Base-by-base conservation (phyloP, 2,113 vertebrate species). In the Zosterops lateralis region DNA sequence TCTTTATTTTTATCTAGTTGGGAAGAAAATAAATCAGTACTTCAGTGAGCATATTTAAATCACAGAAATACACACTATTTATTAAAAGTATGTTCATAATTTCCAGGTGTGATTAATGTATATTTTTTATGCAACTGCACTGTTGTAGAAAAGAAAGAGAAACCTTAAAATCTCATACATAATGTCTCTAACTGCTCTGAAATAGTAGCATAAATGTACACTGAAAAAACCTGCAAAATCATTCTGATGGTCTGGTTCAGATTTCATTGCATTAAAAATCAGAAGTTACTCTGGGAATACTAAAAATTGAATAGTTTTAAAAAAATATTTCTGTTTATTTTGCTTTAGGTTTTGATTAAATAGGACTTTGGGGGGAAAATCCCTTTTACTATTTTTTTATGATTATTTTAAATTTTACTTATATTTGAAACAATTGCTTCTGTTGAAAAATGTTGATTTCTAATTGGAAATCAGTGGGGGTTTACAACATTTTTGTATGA, bases 391-490 rank as follows among this genome's bases (percentile, higher is more conserved):
- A 11, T 31, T 84, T 14, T 47, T 40, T 70, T 19, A 45, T 57
- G 64, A 38, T 38, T n/a, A 45, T 20, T 74, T 50, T 54, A 7
- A 28, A 48, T 66, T 65, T 87, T 66, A 31, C 8, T 58, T 38
- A 6, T 18, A 28, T 40, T 22, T 83, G 26, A 38, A 22, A 2
- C 28, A 73, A 64, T 20, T 76, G 2, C 6, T n/a, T 62, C 25
- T 44, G 6, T 13, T 75, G 19, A 50, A 78, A 89, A 91, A 14
- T 20, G 2, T 21, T 72, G 3, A n/a, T 56, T 87, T 78, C 20
- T 76, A 21, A 31, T 17, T n/a, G 11, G 24, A 90, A 82, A n/a
- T 75, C 20, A 15, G 5, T 50, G 1, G 2, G 1, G 1, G 1
- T 6, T 64, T 54, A 18, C 72, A 45, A 44, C 9, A 16, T 12